Base-by-base conservation (phyloP, 2,888 invertebrate species). In the Erebia ligea region DNA sequence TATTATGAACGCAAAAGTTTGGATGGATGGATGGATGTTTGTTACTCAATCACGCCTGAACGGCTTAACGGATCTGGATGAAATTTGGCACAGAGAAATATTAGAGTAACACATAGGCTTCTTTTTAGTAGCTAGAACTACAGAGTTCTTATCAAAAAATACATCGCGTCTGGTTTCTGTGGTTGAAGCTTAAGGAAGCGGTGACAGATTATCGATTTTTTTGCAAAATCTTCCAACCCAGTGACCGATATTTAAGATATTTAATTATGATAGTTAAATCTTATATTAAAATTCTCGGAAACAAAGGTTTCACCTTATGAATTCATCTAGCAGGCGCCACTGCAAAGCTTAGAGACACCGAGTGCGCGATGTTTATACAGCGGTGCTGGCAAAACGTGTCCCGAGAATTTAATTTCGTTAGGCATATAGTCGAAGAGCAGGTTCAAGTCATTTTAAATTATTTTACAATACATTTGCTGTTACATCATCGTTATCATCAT, bases 381-480 rank as follows among this genome's bases (percentile, higher is more conserved):
- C 73, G 74, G 70, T 74, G 70, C 76, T 76, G 71, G 74, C 76
- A 75, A 76, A 77, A 76, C 76, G 76, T 75, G 69, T 73, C 69
- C 73, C 70, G 76, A 73, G 75, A 78, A 77, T 78, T 78, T 76
- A 75, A 76, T 79, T 78, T 76, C 76, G 75, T 76, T 76, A 75
- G 15, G 62, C 48, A 48, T 62, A 62, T 9, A 62, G 45, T 25
- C 48, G 13, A 62, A 25, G 62, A 48, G 62, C 21, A 6, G 15
- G 45, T 19, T 19, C 4, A 2, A 2, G 13, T 15, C 13, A 45
- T 13, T 61, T 15, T 21, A 50, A 50, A 50, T 50, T 2, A 50
- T 15, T 50, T 45, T 45, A 11, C 42, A 10, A 2, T 45, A 45
- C 10, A 11, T 9, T 45, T 11, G 42, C 42, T n/a, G n/a, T n/a